A percentile compares a stretch with the other conserved stretches of the same genome.
phyloP scores from a whole-genome alignment of 2,113 vertebrate species.

The Corydoras sp. region DNA sequence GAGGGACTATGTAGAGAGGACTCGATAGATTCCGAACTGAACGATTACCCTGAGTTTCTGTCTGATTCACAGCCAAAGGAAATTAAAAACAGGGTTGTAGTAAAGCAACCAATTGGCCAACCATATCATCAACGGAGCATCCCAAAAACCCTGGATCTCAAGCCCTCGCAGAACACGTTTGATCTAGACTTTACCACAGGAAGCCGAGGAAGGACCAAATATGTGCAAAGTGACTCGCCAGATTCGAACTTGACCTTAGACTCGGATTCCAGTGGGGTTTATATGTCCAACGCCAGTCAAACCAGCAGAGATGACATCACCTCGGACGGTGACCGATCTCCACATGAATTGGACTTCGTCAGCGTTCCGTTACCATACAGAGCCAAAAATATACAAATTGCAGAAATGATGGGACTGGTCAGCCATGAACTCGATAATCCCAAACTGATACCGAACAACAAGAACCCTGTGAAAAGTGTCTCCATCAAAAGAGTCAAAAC shows the following conservation, averaged over 20 bases:
- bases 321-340: slow-evolving; percentile 60
- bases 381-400: slow-evolving; percentile 49
- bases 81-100: slow-evolving; percentile 53
- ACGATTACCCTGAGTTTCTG: slow-evolving; percentile 53
- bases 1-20: slow-evolving; percentile 64
- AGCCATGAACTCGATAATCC: not conserved
- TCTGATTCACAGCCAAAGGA: slow-evolving; percentile 48
- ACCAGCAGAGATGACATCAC: slow-evolving; percentile 57
- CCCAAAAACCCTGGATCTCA: slow-evolving; percentile 59
- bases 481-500: slow-evolving; percentile 21
- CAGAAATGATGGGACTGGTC: no score
- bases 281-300: slow-evolving; percentile 61
- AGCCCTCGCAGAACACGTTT: no score
- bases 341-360: slow-evolving; percentile 59
- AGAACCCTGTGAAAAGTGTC: slow-evolving; percentile 7
- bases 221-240: slow-evolving; percentile 55
- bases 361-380: slow-evolving; percentile 60
- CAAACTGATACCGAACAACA: not conserved
- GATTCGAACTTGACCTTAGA: slow-evolving; percentile 65
- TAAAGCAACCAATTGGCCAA: slow-evolving; percentile 56
- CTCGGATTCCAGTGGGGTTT: slow-evolving; percentile 67
- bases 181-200: not conserved
- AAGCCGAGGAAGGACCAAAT: slow-evolving; percentile 15
- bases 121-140: slow-evolving; percentile 32
- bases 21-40: slow-evolving; percentile 58